Base-by-base conservation (phyloP, 92 coral and sea anemone genomes). In the Micromussa lordhowensis region DNA sequence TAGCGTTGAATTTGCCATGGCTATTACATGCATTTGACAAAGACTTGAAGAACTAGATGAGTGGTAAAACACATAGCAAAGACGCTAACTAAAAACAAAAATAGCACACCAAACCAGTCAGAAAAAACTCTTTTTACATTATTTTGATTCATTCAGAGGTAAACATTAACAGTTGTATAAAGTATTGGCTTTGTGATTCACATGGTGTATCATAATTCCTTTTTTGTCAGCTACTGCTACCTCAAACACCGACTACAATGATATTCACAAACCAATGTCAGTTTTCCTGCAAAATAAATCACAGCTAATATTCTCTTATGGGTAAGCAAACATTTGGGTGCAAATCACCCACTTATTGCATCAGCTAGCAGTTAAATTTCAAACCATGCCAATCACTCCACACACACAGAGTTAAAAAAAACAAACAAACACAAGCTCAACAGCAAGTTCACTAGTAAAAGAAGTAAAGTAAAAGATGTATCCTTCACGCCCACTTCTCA, bases 231-330 rank as follows among this genome's bases (percentile, higher is more conserved):
- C 29, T 73, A 73, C 78, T 17, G 18, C 78, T 73, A 73, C 78
- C 78, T 73, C 78, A 34, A 36, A 36, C 85, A n/a, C 38, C 74
- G 26, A 44, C 38, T 63, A 63, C 73, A 63, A 63, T 63, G 85
- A 64, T 12, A 61, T 61, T 38, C 68, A 40, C 40, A 34, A 44
- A 79, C 68, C 48, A 32, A n/a, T 78, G 83, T 55, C 74, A 68
- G 77, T 82, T 68, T 30, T 54, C 77, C 86, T 82, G 86, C 86
- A 82, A 82, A 28, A 82, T 68, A 82, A 82, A 63, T 44, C 16
- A 82, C 76, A 69, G 77, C 86, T 82, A 44, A 44, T 44, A 9
- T 28, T 58, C 75, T 68, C 35, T 63, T 59, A 81, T 22, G 61
- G 75, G 72, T 81, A 64, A 81, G 75, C 72, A 81, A 81, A 24